A percentile compares a stretch with the other conserved stretches of the same genome.
Conservation (phyloP, 30 jellyfish, hydroid and myxozoan species). For the Calvadosia cruxmelitensis region DNA sequence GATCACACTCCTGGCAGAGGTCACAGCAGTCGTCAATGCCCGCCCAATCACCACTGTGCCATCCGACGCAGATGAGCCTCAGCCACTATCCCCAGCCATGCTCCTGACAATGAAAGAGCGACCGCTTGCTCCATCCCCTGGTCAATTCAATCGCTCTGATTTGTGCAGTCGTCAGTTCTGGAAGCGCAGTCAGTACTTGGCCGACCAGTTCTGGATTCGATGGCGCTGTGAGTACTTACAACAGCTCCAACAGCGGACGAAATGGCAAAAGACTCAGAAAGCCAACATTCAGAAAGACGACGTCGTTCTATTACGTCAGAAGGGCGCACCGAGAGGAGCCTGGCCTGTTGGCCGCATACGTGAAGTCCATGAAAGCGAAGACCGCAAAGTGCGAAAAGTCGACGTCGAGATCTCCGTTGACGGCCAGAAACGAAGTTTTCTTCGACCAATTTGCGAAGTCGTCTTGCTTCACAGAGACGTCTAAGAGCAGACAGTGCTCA, state of each 20-base stretch:
- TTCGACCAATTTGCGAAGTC: not conserved
- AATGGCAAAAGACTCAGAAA: conserved; percentile 6
- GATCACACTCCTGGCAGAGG: not conserved
- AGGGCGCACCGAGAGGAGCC: not conserved
- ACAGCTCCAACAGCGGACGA: conserved; percentile 3
- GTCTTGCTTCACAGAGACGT: not conserved
- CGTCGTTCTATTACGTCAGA: conserved; percentile 10
- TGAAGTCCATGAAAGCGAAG: not conserved
- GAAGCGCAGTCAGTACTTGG: conserved; percentile 18
- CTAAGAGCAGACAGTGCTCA: not conserved
- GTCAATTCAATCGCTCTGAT: conserved; percentile 14
- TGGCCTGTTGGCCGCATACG: not conserved
- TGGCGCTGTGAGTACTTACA: conserved; percentile 23
- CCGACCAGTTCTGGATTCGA: conserved; percentile 13
- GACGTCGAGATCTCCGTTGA: not conserved
- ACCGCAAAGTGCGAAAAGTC: not conserved
- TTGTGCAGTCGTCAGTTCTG: conserved; percentile 7
- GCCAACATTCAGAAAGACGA: conserved; percentile 11
- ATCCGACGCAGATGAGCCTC: not conserved
- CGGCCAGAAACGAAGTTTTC: not conserved
- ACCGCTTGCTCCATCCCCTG: conserved; percentile 24
- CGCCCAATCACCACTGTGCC: not conserved
- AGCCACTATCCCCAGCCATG: conserved; percentile 14
- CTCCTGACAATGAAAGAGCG: conserved; percentile 17
- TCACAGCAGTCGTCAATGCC: not conserved